These are phyloP conservation scores for Ceriagrion tenellum DNA, from an alignment of 2,888 invertebrate genomes.

Conservation along the genomic window DNA sequence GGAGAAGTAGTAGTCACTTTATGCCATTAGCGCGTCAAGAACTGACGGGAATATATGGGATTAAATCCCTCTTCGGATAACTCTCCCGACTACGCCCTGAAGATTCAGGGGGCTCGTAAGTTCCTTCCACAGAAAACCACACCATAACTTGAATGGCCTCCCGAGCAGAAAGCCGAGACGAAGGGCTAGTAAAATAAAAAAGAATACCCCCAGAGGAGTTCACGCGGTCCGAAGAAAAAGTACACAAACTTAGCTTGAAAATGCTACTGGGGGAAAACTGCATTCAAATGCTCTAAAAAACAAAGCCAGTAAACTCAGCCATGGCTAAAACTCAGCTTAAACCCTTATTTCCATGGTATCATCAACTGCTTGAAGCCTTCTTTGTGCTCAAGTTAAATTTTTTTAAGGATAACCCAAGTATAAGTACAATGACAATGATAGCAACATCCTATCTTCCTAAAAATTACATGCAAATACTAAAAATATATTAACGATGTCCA, in stretches of 20 bases:
- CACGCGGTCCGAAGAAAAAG: background rate
- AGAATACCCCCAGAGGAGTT: background rate
- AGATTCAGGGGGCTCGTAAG: background rate
- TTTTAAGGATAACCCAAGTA: no score
- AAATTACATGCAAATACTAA: background rate
- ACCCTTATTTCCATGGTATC: background rate
- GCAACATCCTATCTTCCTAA: background rate
- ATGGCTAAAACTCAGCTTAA: background rate
- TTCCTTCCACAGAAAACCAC: background rate
- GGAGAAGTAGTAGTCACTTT: background rate
- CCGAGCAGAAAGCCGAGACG: background rate
- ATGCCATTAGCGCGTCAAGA: conserved; percentile 39
- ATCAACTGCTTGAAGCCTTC: background rate
- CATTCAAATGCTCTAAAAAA: background rate
- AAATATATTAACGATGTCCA: no score
- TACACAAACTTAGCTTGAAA: background rate
- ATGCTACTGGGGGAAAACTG: background rate
- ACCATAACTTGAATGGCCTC: background rate
- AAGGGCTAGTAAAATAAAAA: background rate
- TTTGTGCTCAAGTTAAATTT: no score
- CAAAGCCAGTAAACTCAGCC: no score
- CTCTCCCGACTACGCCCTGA: background rate
- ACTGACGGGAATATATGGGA: conserved; percentile 11
- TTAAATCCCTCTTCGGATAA: background rate
- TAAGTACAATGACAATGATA: background rate